Evolutionary conservation across 2,888 invertebrate species (phyloP), one percentile per base, ranked within the genome.

Genomic region (Parnassius apollo): DNA sequence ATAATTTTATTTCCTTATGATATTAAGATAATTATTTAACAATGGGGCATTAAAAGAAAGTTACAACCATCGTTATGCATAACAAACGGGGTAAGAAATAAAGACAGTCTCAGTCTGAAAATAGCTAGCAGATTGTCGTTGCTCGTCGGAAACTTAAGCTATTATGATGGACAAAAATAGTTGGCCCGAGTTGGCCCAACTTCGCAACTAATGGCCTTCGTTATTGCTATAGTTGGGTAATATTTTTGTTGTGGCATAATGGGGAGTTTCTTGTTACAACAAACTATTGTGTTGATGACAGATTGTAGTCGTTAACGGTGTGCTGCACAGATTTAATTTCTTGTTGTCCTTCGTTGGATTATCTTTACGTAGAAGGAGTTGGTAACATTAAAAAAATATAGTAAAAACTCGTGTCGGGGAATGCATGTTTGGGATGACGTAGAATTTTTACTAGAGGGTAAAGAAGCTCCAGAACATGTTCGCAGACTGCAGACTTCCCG

Each of bases 101-200:
- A 80, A 81, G 81, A 80, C 76, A 73, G 77, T 75, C 69, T 68
- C 67, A 66, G 71, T 71, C 71, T 71, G 75, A 77, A 78, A 79
- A 81, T 75, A 74, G 74, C 79, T 67, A 76, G 77, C 86, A 82
- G 81, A 84, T 83, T 82, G 85, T 77, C 75, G 75, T 63, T 66
- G 71, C 67, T 65, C 71, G 71, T 74, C 74, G 67, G 78, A 76
- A 90, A 91, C 86, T 90, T 88, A 65, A 68, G 81, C 89, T 88
- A 88, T 91, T 90, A 89, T 89, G 85, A 88, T 78, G 81, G 81
- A 82, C 87, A 87, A 89, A 90, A 89, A 91, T 89, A 85, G 88
- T 90, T 87, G 79, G 75, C 59, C 68, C 68, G 83, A 86, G 78
- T 88, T 82, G 72, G 72, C 70, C 71, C 79, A 63, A 86, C 78